Evolutionary conservation across 2,113 vertebrate genomes (phyloP).

Genomic region (Lepisosteus osseus): DNA sequence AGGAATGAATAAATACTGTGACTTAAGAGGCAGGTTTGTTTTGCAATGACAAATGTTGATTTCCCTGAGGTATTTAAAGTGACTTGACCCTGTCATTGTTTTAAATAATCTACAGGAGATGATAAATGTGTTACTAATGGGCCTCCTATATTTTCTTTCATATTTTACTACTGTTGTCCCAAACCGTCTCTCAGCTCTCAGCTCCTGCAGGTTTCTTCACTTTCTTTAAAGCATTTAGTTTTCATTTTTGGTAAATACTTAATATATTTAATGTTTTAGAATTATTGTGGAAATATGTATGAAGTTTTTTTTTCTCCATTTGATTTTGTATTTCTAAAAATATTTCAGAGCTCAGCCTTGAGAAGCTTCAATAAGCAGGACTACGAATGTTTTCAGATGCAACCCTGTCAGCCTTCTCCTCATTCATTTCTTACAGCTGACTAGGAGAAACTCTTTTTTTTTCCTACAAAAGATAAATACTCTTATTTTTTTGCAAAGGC

Average conservation of each 20-base stretch:
- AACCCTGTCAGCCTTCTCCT: conserved; percentile 68
- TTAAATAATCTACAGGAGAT: conserved; percentile 74
- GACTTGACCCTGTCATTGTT: conserved; percentile 77
- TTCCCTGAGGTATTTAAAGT: conserved; percentile 74
- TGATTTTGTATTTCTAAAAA: conserved; percentile 13
- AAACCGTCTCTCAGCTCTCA: neutral
- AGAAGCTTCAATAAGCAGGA: conserved; percentile 56
- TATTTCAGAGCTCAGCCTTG: conserved; percentile 5
- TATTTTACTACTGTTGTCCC: neutral
- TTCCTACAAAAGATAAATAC: conserved; percentile 57
- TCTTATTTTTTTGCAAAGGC: conserved; percentile 66
- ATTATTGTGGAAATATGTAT: neutral
- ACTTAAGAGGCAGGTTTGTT: conserved; percentile 61
- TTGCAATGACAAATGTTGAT: conserved; percentile 74
- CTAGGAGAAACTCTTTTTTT: conserved; percentile 31
- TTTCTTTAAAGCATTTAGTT: conserved; percentile 3
- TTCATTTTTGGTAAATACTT: conserved; percentile 1
- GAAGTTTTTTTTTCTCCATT: conserved; percentile 37
- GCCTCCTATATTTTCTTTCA: conserved; percentile 47
- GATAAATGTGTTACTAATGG: conserved; percentile 77
- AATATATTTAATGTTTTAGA: neutral
- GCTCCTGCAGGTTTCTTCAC: neutral
- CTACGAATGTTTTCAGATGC: conserved; percentile 50
- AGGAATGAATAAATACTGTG: conserved; percentile 59
- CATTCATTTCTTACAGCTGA: conserved; percentile 65